A percentile compares a stretch with the other conserved stretches of the same genome.
phyloP scores from a whole-genome alignment of 1,140 invertebrate species.

The Drosophila paulistorum region DNA sequence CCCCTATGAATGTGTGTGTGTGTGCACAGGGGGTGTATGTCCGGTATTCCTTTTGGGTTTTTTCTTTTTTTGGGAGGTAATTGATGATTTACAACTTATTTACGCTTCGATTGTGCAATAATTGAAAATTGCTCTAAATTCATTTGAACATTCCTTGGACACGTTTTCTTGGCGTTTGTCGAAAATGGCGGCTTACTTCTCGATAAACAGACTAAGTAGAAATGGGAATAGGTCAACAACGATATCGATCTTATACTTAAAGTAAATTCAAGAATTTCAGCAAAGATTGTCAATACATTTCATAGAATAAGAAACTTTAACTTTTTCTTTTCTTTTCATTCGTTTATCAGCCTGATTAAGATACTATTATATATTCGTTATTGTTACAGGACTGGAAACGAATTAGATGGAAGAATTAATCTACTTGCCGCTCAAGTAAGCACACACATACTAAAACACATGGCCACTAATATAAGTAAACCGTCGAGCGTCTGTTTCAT shows the following conservation, averaged over 20 bases:
- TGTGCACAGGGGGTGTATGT: constrained; percentile 13
- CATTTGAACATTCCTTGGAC: constrained; percentile 66
- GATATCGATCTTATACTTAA: constrained; percentile 32
- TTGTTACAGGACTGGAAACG: background rate
- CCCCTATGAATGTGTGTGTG: constrained; percentile 23
- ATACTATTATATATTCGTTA: background rate
- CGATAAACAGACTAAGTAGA: background rate
- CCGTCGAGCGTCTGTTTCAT: constrained; percentile 20
- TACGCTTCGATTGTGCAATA: constrained; percentile 80
- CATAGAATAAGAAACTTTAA: too few species aligned
- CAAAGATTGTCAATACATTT: too few species aligned
- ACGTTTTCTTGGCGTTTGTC: constrained; percentile 46
- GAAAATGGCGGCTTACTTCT: constrained; percentile 24
- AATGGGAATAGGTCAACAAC: constrained; percentile 15
- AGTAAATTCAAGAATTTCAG: too few species aligned
- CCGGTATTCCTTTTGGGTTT: constrained; percentile 23
- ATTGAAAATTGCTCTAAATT: constrained; percentile 80
- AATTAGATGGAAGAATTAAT: constrained; percentile 45
- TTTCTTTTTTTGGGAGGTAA: constrained; percentile 61
- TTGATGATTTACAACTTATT: constrained; percentile 81
- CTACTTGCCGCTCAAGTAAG: constrained; percentile 52
- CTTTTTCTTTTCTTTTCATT: too few species aligned
- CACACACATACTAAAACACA: constrained; percentile 52
- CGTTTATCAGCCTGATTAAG: background rate
- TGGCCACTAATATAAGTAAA: constrained; percentile 24